phyloP scores from a whole-genome alignment of 64 coral and sea anemone species.

The Stylophora pistillata region DNA sequence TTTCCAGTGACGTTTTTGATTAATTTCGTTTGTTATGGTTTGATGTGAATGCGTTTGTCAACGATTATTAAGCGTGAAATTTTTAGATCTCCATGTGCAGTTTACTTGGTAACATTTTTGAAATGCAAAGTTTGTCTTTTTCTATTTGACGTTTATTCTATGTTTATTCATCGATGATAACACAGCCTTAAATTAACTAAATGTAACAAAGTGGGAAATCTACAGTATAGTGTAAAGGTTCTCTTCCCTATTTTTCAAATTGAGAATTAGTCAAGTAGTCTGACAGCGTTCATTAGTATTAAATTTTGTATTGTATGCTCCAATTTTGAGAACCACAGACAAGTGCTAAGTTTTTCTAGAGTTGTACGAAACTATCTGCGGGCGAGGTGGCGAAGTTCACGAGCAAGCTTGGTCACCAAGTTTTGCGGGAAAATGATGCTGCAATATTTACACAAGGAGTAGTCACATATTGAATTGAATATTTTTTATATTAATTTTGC shows the following conservation, averaged over 20 bases:
- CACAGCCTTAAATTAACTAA: no score
- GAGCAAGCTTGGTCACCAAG: no score
- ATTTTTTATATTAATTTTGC: not conserved
- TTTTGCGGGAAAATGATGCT: not conserved
- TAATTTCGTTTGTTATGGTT: not conserved
- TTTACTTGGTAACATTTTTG: not conserved
- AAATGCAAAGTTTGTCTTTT: not conserved
- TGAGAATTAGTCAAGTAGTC: not conserved
- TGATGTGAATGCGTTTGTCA: not conserved
- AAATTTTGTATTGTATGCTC: not conserved
- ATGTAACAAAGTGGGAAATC: no score
- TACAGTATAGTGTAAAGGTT: not conserved
- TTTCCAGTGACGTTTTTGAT: not conserved
- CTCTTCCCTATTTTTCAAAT: not conserved
- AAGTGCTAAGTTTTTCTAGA: not conserved
- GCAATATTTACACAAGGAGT: not conserved
- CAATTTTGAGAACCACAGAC: not conserved
- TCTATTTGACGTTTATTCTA: no score
- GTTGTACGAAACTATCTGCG: not conserved
- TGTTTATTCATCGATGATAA: no score
- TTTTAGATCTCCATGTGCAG: no score
- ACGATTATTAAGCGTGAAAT: no score
- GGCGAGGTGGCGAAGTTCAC: not conserved
- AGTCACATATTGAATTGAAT: not conserved
- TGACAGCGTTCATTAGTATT: not conserved